Evolutionary conservation across 2,113 vertebrate species (phyloP).

Genomic region (Menidia beryllina): DNA sequence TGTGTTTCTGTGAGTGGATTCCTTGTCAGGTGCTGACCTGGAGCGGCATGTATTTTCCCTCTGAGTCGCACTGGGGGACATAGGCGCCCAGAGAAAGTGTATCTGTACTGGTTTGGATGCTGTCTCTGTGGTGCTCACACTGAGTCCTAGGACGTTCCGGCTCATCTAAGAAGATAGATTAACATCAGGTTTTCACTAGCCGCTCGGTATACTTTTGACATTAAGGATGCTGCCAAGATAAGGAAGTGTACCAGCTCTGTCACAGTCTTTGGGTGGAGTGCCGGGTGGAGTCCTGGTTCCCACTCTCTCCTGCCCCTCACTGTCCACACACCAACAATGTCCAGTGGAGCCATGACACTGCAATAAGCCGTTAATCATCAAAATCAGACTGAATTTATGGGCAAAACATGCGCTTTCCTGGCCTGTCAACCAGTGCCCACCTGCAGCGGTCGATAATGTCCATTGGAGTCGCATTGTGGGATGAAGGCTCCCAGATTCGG

Average conservation of each 20-base stretch:
- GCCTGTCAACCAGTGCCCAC: slow-evolving; percentile 18
- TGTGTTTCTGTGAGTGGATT: neutral
- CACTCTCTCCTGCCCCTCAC: slow-evolving; percentile 78
- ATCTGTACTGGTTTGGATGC: slow-evolving; percentile 41
- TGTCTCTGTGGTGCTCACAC: slow-evolving; percentile 78
- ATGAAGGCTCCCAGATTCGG: slow-evolving; percentile 69
- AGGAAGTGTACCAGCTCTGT: slow-evolving; percentile 15
- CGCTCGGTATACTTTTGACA: neutral
- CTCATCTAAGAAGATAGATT: slow-evolving; percentile 10
- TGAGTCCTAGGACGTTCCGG: slow-evolving; percentile 15
- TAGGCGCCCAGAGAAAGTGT: slow-evolving; percentile 66
- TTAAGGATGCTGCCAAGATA: neutral
- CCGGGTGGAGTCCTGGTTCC: slow-evolving; percentile 83
- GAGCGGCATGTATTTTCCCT: slow-evolving; percentile 80
- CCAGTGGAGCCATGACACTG: slow-evolving; percentile 87
- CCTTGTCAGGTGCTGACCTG: slow-evolving; percentile 33
- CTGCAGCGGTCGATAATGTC: slow-evolving; percentile 80
- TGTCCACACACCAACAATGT: slow-evolving; percentile 90
- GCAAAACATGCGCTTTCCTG: neutral
- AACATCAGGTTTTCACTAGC: neutral
- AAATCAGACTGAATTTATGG: neutral
- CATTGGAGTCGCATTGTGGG: slow-evolving; percentile 85
- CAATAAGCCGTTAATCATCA: neutral
- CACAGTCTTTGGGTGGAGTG: slow-evolving; percentile 39
- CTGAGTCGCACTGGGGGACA: slow-evolving; percentile 82